Evolutionary conservation across 2,113 vertebrate species (phyloP).

Genomic region (Caranx ignobilis): DNA sequence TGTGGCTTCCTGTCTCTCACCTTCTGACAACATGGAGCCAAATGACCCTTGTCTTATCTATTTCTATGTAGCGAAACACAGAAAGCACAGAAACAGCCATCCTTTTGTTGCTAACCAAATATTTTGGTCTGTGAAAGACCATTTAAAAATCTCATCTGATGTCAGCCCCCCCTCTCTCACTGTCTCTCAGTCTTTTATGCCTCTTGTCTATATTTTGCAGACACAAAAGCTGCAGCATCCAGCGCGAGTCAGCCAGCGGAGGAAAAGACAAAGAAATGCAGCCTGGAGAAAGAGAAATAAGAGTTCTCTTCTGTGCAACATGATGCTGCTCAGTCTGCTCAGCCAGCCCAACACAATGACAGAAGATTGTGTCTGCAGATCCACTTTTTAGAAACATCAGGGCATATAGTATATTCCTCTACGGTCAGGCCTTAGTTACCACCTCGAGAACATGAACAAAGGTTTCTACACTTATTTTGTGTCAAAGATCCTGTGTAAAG

Average conservation of each 20-base stretch:
- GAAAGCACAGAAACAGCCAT: not conserved
- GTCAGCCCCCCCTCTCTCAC: not conserved
- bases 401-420: conserved; percentile 51
- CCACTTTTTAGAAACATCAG: conserved; percentile 66
- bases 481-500: conserved; percentile 25
- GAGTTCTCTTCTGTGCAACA: conserved; percentile 32
- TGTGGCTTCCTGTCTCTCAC: not conserved
- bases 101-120: not conserved
- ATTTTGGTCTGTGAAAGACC: conserved; percentile 4
- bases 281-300: conserved; percentile 72
- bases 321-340: conserved; percentile 57
- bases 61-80: not conserved
- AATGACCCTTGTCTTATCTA: not conserved
- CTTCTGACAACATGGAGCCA: not conserved
- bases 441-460: conserved; percentile 38
- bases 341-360: conserved; percentile 61
- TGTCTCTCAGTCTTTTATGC: conserved; percentile 24
- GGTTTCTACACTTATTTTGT: conserved; percentile 56
- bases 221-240: conserved; percentile 64
- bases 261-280: conserved; percentile 71
- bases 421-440: conserved; percentile 69
- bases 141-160: not conserved
- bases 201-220: conserved; percentile 62
- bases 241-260: conserved; percentile 53
- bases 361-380: conserved; percentile 67